Percentiles rank a stretch among this genome's conserved stretches.
Conservation (phyloP, 2,797 vertebrate species). For the Acanthurus lineatus region DNA sequence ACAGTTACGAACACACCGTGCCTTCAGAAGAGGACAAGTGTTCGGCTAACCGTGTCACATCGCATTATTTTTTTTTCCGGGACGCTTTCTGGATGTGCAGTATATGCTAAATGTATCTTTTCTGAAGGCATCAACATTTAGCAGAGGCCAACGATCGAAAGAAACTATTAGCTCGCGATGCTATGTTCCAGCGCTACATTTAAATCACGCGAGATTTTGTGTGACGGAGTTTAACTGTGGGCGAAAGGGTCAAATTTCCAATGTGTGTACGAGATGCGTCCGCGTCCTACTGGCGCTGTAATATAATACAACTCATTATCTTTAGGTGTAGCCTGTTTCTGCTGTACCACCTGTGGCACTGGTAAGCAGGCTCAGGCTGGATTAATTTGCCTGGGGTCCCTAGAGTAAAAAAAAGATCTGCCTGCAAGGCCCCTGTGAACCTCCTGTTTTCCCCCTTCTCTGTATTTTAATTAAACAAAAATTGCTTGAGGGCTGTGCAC, state of each 20-base stretch:
- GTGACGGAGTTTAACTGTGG: not conserved
- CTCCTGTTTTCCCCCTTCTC: not conserved
- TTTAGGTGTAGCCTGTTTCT: not conserved
- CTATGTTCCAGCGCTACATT: not conserved
- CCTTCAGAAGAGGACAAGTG: not conserved
- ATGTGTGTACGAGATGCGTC: not conserved
- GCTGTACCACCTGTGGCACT: constrained; percentile 16
- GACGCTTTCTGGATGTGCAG: not conserved
- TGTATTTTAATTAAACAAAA: constrained; percentile 1
- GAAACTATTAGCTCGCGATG: constrained; percentile 31
- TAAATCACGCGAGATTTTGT: constrained; percentile 63
- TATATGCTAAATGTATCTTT: not conserved
- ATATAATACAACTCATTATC: not conserved
- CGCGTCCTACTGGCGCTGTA: no score
- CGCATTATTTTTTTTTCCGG: not conserved
- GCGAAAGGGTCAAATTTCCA: constrained; percentile 8
- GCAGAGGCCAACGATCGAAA: constrained; percentile 2
- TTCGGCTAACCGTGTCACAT: not conserved
- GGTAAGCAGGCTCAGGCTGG: not conserved
- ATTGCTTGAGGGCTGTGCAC: not conserved
- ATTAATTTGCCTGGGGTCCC: not conserved
- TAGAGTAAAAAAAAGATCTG: not conserved
- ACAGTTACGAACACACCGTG: not conserved
- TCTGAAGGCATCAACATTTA: not conserved
- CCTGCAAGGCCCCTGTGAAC: not conserved